Evolutionary conservation across 2,888 invertebrate species (phyloP).

Genomic region (Drosophila planitibia): DNA sequence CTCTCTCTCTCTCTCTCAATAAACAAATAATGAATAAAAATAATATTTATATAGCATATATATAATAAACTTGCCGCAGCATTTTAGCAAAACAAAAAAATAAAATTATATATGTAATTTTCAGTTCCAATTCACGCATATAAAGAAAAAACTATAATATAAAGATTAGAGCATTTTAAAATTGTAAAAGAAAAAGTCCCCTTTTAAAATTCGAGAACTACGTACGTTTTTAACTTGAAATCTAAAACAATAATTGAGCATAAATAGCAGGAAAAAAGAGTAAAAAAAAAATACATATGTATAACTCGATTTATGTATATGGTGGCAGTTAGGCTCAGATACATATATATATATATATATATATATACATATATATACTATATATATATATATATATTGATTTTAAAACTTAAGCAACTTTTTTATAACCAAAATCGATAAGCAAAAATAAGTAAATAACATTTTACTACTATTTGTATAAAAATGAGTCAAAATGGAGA

Average conservation of each 20-base stretch:
- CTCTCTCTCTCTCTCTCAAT: slow-evolving; percentile 10
- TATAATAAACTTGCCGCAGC: slow-evolving; percentile 52
- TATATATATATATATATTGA: slow-evolving; percentile 51
- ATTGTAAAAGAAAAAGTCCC: slow-evolving; percentile 14
- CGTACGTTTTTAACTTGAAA: slow-evolving; percentile 64
- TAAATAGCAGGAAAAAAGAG: slow-evolving; percentile 58
- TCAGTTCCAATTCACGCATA: slow-evolving; percentile 31
- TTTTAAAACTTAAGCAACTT: slow-evolving; percentile 72
- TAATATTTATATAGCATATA: slow-evolving; percentile 33
- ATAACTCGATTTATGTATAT: slow-evolving; percentile 32
- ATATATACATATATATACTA: slow-evolving; percentile 45
- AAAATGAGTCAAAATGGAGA: slow-evolving; percentile 35
- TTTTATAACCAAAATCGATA: slow-evolving; percentile 61
- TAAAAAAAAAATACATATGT: slow-evolving; percentile 44
- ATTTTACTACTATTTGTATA: slow-evolving; percentile 57
- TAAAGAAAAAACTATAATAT: slow-evolving; percentile 17
- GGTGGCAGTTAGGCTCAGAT: slow-evolving; percentile 48
- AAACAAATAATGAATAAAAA: slow-evolving; percentile 12
- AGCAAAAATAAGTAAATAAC: slow-evolving; percentile 22
- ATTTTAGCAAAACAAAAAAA: slow-evolving; percentile 44
- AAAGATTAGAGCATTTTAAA: slow-evolving; percentile 52
- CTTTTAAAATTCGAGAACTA: slow-evolving; percentile 50
- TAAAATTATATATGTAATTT: slow-evolving; percentile 8
- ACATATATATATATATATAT: slow-evolving; percentile 41
- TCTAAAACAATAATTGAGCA: slow-evolving; percentile 73